These are phyloP conservation scores for Anarhynchus alexandrinus DNA, from an alignment of 2,113 vertebrate species.

Conservation along the genomic window DNA sequence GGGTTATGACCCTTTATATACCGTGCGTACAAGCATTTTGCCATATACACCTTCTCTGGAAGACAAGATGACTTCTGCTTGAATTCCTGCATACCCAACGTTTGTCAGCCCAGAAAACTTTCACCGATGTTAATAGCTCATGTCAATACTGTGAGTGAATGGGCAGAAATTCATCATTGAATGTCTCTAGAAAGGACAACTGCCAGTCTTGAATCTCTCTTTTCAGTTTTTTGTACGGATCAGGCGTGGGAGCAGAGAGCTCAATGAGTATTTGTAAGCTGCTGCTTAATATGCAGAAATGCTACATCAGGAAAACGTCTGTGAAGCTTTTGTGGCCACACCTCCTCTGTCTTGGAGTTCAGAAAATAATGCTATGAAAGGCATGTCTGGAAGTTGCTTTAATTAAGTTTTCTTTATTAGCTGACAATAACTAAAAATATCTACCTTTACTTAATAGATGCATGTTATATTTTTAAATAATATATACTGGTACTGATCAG, in stretches of 20 bases:
- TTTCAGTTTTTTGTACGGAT: slow-evolving; percentile 74
- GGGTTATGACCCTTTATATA: neutral
- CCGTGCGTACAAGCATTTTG: neutral
- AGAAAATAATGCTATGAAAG: slow-evolving; percentile 53
- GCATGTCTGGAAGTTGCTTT: slow-evolving; percentile 32
- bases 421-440: neutral
- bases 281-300: slow-evolving; percentile 87
- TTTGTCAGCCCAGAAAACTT: slow-evolving; percentile 72
- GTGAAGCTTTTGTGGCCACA: slow-evolving; percentile 60
- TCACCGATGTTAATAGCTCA: slow-evolving; percentile 73
- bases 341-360: slow-evolving; percentile 49
- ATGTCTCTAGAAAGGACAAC: slow-evolving; percentile 78
- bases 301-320: slow-evolving; percentile 71
- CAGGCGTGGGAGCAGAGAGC: slow-evolving; percentile 75
- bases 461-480: neutral
- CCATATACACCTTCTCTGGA: neutral
- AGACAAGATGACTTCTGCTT: slow-evolving; percentile 58
- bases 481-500: neutral
- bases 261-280: slow-evolving; percentile 82
- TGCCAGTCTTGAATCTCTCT: slow-evolving; percentile 68
- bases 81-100: slow-evolving; percentile 47
- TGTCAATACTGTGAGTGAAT: slow-evolving; percentile 74
- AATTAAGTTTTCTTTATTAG: neutral
- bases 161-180: slow-evolving; percentile 74
- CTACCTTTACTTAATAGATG: neutral